Evolutionary conservation across 2,888 invertebrate species (phyloP).

Genomic region (Eupeodes luniger): DNA sequence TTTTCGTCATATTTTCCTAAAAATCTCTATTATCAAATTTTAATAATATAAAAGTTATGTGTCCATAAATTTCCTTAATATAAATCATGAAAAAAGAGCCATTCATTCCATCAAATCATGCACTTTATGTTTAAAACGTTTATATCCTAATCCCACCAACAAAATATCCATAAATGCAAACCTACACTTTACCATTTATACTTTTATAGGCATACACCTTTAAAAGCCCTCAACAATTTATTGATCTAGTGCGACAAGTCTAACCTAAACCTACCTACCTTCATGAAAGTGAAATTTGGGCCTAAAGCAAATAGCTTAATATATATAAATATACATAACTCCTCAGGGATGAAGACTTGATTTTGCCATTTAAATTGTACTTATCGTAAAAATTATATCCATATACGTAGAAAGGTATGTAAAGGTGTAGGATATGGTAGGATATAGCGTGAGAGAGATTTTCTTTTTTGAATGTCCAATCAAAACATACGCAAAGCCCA

Average conservation of each 20-base stretch:
- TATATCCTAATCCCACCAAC: slow-evolving; percentile 7
- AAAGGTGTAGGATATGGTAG: no score
- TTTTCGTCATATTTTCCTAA: not conserved
- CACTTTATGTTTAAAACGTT: slow-evolving; percentile 22
- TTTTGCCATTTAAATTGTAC: slow-evolving; percentile 70
- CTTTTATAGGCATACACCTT: slow-evolving; percentile 21
- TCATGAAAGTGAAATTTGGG: slow-evolving; percentile 30
- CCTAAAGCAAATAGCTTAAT: not conserved
- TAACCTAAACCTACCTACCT: not conserved
- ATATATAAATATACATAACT: slow-evolving; percentile 4
- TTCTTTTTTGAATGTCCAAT: slow-evolving; percentile 45
- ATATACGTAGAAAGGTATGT: not conserved
- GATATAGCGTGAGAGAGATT: not conserved
- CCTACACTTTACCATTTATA: slow-evolving; percentile 34
- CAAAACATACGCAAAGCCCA: slow-evolving; percentile 27
- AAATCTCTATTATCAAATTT: slow-evolving; percentile 1
- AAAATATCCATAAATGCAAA: slow-evolving; percentile 2
- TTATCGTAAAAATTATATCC: slow-evolving; percentile 67
- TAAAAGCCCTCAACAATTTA: slow-evolving; percentile 48
- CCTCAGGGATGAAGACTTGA: slow-evolving; percentile 50
- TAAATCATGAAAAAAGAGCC: slow-evolving; percentile 6
- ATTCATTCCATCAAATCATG: slow-evolving; percentile 12
- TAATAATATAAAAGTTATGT: not conserved
- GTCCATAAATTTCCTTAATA: not conserved
- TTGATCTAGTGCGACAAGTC: slow-evolving; percentile 23